These are phyloP conservation scores for Staurois parvus DNA, from an alignment of 2,797 vertebrate genomes.

Conservation along the genomic window DNA sequence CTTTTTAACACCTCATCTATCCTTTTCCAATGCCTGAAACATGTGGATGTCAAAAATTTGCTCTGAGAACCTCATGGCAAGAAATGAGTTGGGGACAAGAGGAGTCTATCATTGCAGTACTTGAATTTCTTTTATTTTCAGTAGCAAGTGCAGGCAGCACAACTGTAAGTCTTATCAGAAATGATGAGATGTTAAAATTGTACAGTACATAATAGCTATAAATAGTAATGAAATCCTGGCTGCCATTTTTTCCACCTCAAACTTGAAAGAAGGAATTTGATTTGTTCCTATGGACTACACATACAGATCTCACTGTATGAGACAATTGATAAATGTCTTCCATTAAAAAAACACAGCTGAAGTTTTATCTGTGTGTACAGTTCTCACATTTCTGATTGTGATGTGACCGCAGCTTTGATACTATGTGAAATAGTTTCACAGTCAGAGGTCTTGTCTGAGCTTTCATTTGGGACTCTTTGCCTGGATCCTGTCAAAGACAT, in stretches of 20 bases:
- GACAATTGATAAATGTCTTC: background rate
- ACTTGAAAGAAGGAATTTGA: too few species aligned
- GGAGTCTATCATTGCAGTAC: too few species aligned
- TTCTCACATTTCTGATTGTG: background rate
- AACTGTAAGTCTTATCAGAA: too few species aligned
- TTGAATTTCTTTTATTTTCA: too few species aligned
- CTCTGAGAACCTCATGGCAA: too few species aligned
- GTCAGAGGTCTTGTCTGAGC: background rate
- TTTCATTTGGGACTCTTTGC: slow-evolving; percentile 1
- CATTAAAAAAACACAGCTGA: background rate
- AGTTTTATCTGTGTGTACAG: background rate
- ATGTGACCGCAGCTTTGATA: slow-evolving; percentile 5
- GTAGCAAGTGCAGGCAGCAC: too few species aligned
- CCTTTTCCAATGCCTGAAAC: too few species aligned
- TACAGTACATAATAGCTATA: background rate
- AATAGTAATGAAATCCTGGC: background rate
- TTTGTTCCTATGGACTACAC: background rate
- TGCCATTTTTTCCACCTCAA: background rate
- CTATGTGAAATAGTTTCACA: slow-evolving; percentile 15
- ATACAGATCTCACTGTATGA: background rate
- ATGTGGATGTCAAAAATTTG: too few species aligned
- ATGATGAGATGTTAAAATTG: too few species aligned
- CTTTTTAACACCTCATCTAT: too few species aligned
- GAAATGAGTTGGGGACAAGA: too few species aligned
- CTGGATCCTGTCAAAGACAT: slow-evolving; percentile 38